Base-by-base conservation (phyloP, 2,888 invertebrate species). In the Aspidiotus destructor region DNA sequence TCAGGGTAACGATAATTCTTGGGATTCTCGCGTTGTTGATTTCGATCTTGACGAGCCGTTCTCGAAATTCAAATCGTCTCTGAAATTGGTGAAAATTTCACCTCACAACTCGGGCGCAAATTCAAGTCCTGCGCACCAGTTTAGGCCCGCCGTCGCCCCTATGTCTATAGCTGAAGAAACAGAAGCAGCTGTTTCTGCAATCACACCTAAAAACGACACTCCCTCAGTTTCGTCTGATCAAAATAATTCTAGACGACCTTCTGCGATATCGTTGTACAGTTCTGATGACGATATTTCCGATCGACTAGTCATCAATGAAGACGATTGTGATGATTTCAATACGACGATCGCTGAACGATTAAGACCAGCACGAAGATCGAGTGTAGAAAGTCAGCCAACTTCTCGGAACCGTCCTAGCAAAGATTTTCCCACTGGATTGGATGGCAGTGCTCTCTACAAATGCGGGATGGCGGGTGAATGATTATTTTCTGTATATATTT, bases 371-470 rank as follows among this genome's bases (percentile, higher is more conserved):
- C 10, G 11, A n/a, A 48, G 48, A 48, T 13, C 10, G n/a, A 48
- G 10, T 11, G 11, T 13, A 48, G 48, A 11, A 11, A 13, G 11
- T 11, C 48, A 48, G 6, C 28, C 28, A 28, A 28, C 5, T 28
- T 28, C 28, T 28, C 28, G 28, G 28, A 28, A 5, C 28, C 28
- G 28, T 28, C 28, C 28, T 28, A 28, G 5, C 28, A 11, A 48
- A 48, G 11, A n/a, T 2, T 48, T 11, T 11, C 6, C 7, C 2
- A 60, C 8, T 8, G 60, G 60, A 8, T n/a, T 67, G 1, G 28
- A 28, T n/a, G 67, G 67, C n/a, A 42, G 17, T 8, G 67, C 44
- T 58, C 48, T 67, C 10, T 67, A 67, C 15, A 42, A 52, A 10
- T 67, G 67, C n/a, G 67, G 58, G 1, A 58, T 67, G 15, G 17